Percentiles rank a stretch among this genome's conserved stretches.
Evolutionary conservation across 2,797 vertebrate species (phyloP).

Genomic region (Tragopan temminckii): DNA sequence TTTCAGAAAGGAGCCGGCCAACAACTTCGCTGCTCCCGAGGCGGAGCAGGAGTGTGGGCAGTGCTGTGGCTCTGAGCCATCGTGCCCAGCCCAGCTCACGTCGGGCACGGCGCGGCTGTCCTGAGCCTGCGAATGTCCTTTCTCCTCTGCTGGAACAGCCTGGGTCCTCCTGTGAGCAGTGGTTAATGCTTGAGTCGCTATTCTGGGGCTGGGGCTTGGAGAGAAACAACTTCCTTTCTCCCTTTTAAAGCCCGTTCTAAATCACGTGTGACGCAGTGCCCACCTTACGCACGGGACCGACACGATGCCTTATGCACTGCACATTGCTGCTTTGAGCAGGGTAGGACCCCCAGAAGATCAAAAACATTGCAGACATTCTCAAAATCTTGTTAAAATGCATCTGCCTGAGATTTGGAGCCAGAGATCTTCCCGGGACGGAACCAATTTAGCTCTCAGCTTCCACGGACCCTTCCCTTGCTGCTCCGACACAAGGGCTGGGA

Average conservation of each 20-base stretch:
- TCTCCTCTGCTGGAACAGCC: background rate
- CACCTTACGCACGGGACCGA: background rate
- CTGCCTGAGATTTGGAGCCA: background rate
- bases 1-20: conserved; percentile 55
- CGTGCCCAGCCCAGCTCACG: background rate
- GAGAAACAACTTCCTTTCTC: background rate
- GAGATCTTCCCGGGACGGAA: background rate
- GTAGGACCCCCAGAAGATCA: background rate
- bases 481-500: background rate
- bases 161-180: background rate
- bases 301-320: background rate
- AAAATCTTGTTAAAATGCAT: conserved; percentile 1
- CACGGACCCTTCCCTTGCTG: fast-evolving
- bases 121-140: background rate
- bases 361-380: background rate
- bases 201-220: background rate
- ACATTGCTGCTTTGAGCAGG: background rate
- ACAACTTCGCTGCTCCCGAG: conserved; percentile 39
- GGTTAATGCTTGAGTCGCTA: background rate
- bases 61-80: fast-evolving
- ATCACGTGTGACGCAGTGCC: background rate
- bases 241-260: background rate
- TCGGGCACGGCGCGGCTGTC: background rate
- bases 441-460: background rate
- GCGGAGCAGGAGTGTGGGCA: background rate